These are phyloP conservation scores for Limnephilus rhombicus DNA, from an alignment of 2,888 invertebrate species.

Conservation along the genomic window DNA sequence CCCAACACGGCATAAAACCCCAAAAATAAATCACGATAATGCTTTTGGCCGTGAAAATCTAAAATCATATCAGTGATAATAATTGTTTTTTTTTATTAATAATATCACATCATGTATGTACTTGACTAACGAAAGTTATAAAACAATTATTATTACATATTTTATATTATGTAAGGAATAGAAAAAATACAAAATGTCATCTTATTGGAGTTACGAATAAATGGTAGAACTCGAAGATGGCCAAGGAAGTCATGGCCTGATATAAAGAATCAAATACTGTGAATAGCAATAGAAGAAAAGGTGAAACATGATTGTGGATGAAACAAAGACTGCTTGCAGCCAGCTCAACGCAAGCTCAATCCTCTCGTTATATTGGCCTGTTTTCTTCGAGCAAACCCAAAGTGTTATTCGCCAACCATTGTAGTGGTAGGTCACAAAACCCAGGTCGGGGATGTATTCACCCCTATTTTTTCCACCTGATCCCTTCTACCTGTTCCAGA, in stretches of 20 bases:
- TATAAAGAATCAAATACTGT: background rate
- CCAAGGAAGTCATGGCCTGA: background rate
- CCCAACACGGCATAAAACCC: too few species aligned
- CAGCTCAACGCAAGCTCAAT: background rate
- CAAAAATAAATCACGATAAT: too few species aligned
- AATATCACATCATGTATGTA: too few species aligned
- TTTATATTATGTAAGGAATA: too few species aligned
- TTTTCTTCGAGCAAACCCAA: background rate
- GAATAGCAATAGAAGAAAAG: background rate
- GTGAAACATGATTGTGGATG: background rate
- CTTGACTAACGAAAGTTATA: too few species aligned
- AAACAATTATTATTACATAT: too few species aligned
- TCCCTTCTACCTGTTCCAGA: constrained; percentile 26
- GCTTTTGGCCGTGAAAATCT: too few species aligned
- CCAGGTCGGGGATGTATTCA: constrained; percentile 3
- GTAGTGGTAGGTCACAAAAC: constrained; percentile 2
- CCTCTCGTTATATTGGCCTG: background rate
- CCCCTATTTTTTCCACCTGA: background rate
- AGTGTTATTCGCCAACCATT: background rate
- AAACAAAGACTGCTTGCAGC: background rate
- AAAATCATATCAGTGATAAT: too few species aligned
- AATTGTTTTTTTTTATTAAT: too few species aligned
- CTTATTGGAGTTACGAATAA: too few species aligned
- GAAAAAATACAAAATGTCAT: background rate
- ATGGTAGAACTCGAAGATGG: background rate